Evolutionary conservation across 1,140 invertebrate species (phyloP).

Genomic region (Mactra quadrangularis): DNA sequence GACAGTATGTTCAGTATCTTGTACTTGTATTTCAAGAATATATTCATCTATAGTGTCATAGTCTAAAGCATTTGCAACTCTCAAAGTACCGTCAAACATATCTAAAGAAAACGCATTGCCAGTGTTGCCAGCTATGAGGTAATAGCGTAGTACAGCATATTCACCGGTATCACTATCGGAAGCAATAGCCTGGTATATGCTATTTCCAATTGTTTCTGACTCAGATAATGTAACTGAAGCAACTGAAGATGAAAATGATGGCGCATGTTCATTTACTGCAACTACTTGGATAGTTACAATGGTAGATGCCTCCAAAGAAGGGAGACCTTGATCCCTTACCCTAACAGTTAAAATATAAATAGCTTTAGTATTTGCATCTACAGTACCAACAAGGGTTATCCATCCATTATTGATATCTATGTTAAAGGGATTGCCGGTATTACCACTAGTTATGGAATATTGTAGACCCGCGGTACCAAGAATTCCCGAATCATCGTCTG

Average conservation of each 20-base stretch:
- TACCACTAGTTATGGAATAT: constrained; percentile 56
- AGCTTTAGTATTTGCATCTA: constrained; percentile 40
- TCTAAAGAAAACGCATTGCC: constrained; percentile 61
- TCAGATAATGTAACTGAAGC: constrained; percentile 60
- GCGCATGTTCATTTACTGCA: constrained; percentile 66
- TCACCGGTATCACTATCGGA: constrained; percentile 66
- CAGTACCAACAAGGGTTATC: constrained; percentile 48
- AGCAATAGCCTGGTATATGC: constrained; percentile 66
- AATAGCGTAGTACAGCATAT: constrained; percentile 66
- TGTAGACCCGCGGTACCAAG: constrained; percentile 36
- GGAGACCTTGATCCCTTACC: constrained; percentile 63
- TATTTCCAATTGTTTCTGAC: constrained; percentile 60
- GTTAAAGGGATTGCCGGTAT: constrained; percentile 50
- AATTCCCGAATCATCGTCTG: constrained; percentile 64
- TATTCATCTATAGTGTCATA: constrained; percentile 67
- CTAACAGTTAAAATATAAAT: constrained; percentile 56
- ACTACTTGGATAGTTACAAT: constrained; percentile 64
- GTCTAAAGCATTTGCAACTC: constrained; percentile 66
- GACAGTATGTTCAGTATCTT: constrained; percentile 58
- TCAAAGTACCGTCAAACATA: constrained; percentile 57
- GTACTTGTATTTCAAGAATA: constrained; percentile 51
- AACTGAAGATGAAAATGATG: constrained; percentile 55
- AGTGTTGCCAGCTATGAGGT: constrained; percentile 59
- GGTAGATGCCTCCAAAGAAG: constrained; percentile 56
- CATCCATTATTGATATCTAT: constrained; percentile 45